phyloP scores from a whole-genome alignment of 2,113 vertebrate species.

The Australoheros scitulus region DNA sequence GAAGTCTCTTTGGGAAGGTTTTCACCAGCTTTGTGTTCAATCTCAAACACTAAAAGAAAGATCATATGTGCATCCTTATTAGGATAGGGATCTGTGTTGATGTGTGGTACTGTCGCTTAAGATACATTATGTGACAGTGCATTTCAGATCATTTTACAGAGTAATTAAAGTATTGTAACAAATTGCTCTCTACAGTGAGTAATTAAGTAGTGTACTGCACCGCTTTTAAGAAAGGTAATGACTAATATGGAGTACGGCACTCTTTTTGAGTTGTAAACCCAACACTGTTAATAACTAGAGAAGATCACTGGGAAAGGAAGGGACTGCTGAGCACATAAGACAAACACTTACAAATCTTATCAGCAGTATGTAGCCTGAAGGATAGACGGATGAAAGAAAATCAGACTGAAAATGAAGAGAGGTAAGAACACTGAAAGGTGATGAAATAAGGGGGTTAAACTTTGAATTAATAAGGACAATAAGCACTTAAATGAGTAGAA shows the following conservation, averaged over 20 bases:
- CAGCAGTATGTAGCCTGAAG: not conserved
- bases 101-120: not conserved
- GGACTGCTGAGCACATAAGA: not conserved
- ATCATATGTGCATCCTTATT: not conserved
- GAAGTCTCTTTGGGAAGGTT: not conserved
- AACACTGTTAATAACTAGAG: not conserved
- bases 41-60: not conserved
- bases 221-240: not conserved
- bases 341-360: not conserved
- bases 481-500: not conserved
- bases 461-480: not conserved
- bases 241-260: not conserved
- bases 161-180: not conserved
- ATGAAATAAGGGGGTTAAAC: not conserved
- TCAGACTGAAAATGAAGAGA: not conserved
- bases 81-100: not conserved
- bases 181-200: not conserved
- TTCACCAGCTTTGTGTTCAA: not conserved
- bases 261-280: not conserved
- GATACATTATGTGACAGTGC: not conserved
- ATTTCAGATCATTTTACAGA: not conserved
- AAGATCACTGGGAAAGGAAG: not conserved
- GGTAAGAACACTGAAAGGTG: not conserved
- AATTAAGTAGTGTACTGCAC: not conserved
- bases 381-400: not conserved